phyloP scores from a whole-genome alignment of 2,797 vertebrate species.

The Nothura maculosa region DNA sequence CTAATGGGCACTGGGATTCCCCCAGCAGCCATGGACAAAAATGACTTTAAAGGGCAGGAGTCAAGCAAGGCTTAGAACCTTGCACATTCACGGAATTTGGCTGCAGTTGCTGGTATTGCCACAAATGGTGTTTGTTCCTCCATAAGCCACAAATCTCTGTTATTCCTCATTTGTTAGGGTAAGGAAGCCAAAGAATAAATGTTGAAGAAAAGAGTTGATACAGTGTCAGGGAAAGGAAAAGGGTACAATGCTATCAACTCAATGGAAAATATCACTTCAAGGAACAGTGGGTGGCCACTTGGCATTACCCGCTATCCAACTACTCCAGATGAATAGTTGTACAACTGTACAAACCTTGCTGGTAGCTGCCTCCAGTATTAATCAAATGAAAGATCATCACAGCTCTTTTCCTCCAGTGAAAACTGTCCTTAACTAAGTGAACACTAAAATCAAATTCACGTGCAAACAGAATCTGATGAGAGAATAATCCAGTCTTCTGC shows the following conservation, averaged over 20 bases:
- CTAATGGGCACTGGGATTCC: background rate
- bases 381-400: background rate
- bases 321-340: background rate
- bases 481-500: background rate
- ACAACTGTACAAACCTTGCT: background rate
- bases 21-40: background rate
- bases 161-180: background rate
- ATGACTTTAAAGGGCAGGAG: background rate
- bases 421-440: background rate
- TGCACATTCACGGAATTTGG: background rate
- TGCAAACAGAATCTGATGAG: background rate
- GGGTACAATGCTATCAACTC: background rate
- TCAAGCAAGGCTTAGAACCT: background rate
- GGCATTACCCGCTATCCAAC: background rate
- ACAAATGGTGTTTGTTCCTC: background rate
- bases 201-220: background rate
- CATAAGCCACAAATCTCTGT: background rate
- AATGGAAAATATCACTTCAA: background rate
- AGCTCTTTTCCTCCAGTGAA: background rate
- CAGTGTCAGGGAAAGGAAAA: background rate
- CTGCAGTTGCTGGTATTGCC: constrained; percentile 16
- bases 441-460: background rate
- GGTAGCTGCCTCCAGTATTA: background rate
- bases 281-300: background rate
- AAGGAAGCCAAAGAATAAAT: background rate